These are phyloP conservation scores for Ancistrus triradiatus DNA, from an alignment of 2,113 vertebrate species.

Conservation along the genomic window DNA sequence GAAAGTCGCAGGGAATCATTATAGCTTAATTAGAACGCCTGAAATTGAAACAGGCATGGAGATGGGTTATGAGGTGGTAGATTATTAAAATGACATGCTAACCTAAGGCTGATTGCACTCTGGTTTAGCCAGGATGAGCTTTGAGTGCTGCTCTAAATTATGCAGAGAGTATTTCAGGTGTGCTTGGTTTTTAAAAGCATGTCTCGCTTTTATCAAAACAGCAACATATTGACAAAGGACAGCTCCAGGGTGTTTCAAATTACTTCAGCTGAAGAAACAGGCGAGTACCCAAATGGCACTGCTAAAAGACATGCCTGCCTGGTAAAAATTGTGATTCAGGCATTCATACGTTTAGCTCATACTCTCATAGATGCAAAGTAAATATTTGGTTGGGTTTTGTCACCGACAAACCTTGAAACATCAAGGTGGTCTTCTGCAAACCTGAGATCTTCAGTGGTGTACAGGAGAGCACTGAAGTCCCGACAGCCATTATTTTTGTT, in stretches of 20 bases:
- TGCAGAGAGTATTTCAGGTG: neutral
- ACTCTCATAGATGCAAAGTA: no score
- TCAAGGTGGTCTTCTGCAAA: no score
- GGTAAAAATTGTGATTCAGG: slow-evolving; percentile 12
- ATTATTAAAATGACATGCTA: slow-evolving; percentile 37
- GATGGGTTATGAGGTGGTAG: slow-evolving; percentile 12
- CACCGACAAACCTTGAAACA: no score
- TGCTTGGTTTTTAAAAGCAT: neutral
- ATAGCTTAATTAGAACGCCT: slow-evolving; percentile 28
- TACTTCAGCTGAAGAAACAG: slow-evolving; percentile 21
- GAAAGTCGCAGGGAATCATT: slow-evolving; percentile 21
- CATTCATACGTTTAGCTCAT: no score
- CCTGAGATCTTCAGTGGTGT: no score
- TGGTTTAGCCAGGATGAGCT: slow-evolving; percentile 21
- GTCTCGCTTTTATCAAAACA: slow-evolving; percentile 30
- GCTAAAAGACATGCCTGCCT: slow-evolving; percentile 10
- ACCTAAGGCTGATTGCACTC: slow-evolving; percentile 30
- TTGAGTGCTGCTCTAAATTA: neutral
- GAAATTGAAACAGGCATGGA: slow-evolving; percentile 27
- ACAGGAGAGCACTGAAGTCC: no score
- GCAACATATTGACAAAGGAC: slow-evolving; percentile 13
- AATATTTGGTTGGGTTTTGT: no score
- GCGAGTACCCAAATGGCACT: slow-evolving; percentile 26
- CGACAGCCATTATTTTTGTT: no score
- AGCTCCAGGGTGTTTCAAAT: slow-evolving; percentile 7